Base-by-base conservation (phyloP, 2,113 vertebrate species). In the Ictalurus furcatus region DNA sequence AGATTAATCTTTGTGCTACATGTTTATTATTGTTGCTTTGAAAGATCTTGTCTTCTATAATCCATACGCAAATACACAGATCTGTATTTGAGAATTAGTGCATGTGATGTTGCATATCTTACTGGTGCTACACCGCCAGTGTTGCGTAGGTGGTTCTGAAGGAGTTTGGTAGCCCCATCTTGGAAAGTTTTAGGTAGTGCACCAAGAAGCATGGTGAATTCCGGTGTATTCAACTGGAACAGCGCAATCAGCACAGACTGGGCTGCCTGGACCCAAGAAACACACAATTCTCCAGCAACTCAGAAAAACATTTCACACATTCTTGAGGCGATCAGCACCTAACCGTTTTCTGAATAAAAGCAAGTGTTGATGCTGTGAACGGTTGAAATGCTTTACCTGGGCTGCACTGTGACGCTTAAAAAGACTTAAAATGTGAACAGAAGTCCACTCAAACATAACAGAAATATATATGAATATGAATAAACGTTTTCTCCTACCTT, bases 111-210 rank as follows among this genome's bases (percentile, higher is more conserved):
- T 88, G 83, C 7, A 2, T 34, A 34, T 44, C 25, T 90, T 94
- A 99, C 98, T 97, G 98, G 98, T 89, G 97, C 96, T 67, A 95
- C 94, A 21, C 97, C 97, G 93, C 98, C 97, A 52, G 97, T 97
- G 91, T 97, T 99, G 90, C 98, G 97, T 88, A 99, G 97, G 90
- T 99, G 98, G 93, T 98, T 99, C 92, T 99, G 97, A 88, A 99
- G 97, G 88, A 99, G 95, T 92, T 97, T 99, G 91, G 98, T 99
- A 95, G 98, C 98, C 92, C 98, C 98, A 88, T 99, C 98, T 93
- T 99, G 98, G 93, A 99, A 99, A 86, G 98, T 98, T 96, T 99
- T 99, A 94, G 98, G 98, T 93, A 99, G 96, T 95, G 98, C 98
- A 92, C 97, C 98, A 93, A 99, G 94, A 8, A 99, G 94, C 98